Evolutionary conservation across 2,888 invertebrate species (phyloP).

Genomic region (Trichopria drosophilae): DNA sequence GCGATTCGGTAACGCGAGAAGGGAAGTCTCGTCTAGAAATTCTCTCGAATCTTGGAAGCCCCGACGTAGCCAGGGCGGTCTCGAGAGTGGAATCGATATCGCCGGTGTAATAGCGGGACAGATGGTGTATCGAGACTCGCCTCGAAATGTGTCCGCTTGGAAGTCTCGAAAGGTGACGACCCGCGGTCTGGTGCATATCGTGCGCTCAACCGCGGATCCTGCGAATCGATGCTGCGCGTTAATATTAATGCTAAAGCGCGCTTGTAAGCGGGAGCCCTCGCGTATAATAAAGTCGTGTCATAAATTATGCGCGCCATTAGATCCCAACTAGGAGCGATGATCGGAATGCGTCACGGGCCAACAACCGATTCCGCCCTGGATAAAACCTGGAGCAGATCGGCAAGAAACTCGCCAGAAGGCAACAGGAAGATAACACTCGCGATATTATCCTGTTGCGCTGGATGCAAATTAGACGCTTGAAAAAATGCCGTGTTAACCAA

Average conservation of each 20-base stretch:
- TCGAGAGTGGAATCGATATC: too few species aligned
- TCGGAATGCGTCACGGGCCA: conserved; percentile 44
- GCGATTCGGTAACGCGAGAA: conserved; percentile 40
- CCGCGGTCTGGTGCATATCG: too few species aligned
- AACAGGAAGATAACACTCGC: conserved; percentile 8
- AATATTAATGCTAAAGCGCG: conserved; percentile 47
- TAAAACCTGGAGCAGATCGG: conserved; percentile 28
- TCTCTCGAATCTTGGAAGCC: conserved; percentile 27
- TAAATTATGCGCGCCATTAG: conserved; percentile 53
- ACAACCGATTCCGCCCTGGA: conserved; percentile 38
- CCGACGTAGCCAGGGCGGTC: conserved; percentile 26
- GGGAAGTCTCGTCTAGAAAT: conserved; percentile 37
- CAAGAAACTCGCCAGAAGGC: not conserved
- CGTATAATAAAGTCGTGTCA: conserved; percentile 47
- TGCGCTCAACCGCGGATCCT: too few species aligned
- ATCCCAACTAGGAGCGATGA: conserved; percentile 46
- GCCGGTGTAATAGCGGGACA: too few species aligned
- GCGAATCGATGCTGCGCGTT: too few species aligned
- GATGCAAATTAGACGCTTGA: too few species aligned
- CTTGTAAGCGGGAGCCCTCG: conserved; percentile 30
- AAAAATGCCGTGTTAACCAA: too few species aligned
- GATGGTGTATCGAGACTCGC: too few species aligned
- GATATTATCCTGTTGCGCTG: too few species aligned
- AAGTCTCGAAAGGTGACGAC: too few species aligned
- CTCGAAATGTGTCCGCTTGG: too few species aligned